These are phyloP conservation scores for Coturnix japonica DNA, from an alignment of 2,113 vertebrate species.

Conservation along the genomic window DNA sequence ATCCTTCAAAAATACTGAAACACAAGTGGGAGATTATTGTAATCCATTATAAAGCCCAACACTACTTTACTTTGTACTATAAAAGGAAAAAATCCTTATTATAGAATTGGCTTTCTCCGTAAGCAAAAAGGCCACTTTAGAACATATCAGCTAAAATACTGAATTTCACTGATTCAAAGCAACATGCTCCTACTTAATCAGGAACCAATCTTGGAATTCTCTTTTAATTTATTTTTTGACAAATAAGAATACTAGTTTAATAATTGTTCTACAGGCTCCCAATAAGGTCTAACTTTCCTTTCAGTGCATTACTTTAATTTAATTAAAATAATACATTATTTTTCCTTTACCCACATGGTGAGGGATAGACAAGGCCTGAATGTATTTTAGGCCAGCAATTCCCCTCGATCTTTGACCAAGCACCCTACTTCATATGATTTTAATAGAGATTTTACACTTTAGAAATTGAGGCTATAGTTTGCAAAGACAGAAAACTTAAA, in stretches of 20 bases:
- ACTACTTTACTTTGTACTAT: background rate
- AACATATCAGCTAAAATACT: background rate
- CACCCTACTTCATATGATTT: background rate
- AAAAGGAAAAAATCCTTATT: background rate
- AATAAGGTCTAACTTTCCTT: background rate
- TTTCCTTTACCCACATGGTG: background rate
- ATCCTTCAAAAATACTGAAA: slow-evolving; percentile 1
- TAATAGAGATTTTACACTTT: background rate
- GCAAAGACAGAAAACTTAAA: background rate
- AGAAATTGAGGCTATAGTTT: background rate
- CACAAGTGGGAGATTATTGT: background rate
- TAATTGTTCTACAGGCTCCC: background rate
- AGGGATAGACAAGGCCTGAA: background rate
- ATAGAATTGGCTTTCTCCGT: background rate
- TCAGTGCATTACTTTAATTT: background rate
- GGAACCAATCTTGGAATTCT: background rate
- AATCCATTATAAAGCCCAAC: background rate
- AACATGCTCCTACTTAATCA: background rate
- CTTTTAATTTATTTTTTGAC: background rate
- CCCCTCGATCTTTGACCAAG: background rate
- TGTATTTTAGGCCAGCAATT: background rate
- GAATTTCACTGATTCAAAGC: background rate
- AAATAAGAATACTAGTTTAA: background rate
- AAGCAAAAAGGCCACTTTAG: background rate
- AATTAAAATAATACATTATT: background rate